Evolutionary conservation across 2,797 vertebrate genomes (phyloP).

Genomic region (Sebastes flavidus): DNA sequence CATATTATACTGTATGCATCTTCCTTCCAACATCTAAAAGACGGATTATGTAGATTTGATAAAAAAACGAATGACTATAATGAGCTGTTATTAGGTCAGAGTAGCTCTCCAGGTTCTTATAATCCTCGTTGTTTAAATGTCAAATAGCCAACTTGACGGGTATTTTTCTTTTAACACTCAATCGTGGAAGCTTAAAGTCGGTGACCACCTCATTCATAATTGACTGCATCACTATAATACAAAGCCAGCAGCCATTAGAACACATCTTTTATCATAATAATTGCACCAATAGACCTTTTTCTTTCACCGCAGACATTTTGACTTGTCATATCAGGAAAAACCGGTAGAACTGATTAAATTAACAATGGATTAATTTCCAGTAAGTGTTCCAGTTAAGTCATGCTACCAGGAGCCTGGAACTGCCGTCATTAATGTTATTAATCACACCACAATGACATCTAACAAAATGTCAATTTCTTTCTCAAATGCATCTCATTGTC

Average conservation of each 20-base stretch:
- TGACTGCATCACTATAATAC: background rate
- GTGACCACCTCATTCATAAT: slow-evolving; percentile 11
- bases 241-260: background rate
- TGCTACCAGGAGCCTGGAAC: background rate
- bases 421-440: background rate
- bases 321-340: background rate
- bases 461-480: background rate
- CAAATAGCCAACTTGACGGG: background rate
- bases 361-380: background rate
- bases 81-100: background rate
- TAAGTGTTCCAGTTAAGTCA: background rate
- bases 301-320: background rate
- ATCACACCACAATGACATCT: background rate
- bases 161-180: background rate
- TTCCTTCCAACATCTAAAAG: background rate
- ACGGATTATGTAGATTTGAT: background rate
- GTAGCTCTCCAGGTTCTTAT: background rate
- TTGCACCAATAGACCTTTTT: background rate
- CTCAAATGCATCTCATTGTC: background rate
- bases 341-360: slow-evolving; percentile 3
- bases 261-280: background rate
- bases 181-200: background rate
- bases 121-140: slow-evolving; percentile 1
- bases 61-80: slow-evolving; percentile 6
- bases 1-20: background rate